Percentiles rank a stretch among this genome's conserved stretches.
These are phyloP conservation scores for Andrena fulva DNA, from an alignment of 2,888 invertebrate species.

Conservation along the genomic window DNA sequence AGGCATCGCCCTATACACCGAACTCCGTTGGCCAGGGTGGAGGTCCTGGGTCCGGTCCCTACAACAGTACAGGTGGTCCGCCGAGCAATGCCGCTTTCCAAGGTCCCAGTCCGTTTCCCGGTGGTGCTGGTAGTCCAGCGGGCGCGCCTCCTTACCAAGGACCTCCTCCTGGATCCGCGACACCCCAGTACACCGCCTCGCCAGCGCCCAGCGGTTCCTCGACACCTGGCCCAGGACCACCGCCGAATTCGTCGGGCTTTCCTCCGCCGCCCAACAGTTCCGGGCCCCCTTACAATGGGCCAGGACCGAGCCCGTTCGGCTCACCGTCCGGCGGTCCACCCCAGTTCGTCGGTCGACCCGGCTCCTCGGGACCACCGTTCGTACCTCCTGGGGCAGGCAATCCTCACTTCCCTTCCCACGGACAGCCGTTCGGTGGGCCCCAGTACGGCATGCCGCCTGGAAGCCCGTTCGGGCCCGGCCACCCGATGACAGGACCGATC, in stretches of 20 bases:
- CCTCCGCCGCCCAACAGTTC: slow-evolving; percentile 84
- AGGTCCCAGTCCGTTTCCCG: slow-evolving; percentile 87
- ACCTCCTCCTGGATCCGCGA: slow-evolving; percentile 91
- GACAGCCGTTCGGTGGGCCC: slow-evolving; percentile 88
- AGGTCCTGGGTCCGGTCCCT: slow-evolving; percentile 85
- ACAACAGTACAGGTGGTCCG: slow-evolving; percentile 84
- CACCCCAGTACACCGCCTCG: slow-evolving; percentile 94
- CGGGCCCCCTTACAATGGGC: slow-evolving; percentile 89
- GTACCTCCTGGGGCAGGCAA: slow-evolving; percentile 88
- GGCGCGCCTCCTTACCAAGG: slow-evolving; percentile 90
- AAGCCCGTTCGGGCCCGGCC: slow-evolving; percentile 90
- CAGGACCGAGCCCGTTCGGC: slow-evolving; percentile 89
- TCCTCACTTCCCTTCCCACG: slow-evolving; percentile 89
- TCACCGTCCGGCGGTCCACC: slow-evolving; percentile 89
- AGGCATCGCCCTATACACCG: slow-evolving; percentile 89
- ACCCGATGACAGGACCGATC: slow-evolving; percentile 88
- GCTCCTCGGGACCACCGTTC: slow-evolving; percentile 90
- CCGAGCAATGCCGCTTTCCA: slow-evolving; percentile 87
- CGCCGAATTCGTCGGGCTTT: slow-evolving; percentile 86
- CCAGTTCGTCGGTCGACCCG: slow-evolving; percentile 88
- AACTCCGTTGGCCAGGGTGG: slow-evolving; percentile 87
- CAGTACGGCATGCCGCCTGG: slow-evolving; percentile 90
- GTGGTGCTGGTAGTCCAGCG: slow-evolving; percentile 91
- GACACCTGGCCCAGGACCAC: slow-evolving; percentile 91
- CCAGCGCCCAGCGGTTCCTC: slow-evolving; percentile 94